Conservation (phyloP, 1,140 invertebrate species). For the Cardiocondyla obscurior region DNA sequence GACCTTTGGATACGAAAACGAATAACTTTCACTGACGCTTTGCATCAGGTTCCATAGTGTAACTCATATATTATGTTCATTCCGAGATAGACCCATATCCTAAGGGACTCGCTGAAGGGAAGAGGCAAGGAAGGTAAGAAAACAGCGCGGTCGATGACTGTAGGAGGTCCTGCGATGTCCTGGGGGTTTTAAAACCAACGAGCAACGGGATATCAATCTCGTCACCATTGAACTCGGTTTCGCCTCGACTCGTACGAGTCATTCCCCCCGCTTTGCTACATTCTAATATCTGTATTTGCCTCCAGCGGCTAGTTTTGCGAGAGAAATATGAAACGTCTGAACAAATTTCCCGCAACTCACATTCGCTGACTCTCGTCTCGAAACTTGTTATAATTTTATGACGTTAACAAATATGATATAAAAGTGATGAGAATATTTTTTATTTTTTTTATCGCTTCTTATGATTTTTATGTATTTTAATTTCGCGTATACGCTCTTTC, state of each 20-base stretch:
- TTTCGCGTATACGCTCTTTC: too few species aligned
- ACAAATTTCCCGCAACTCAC: neutral
- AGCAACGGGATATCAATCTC: conserved; percentile 72
- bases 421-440: neutral
- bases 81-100: conserved; percentile 58
- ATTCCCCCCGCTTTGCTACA: conserved; percentile 16
- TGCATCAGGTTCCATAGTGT: conserved; percentile 54
- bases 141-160: conserved; percentile 66
- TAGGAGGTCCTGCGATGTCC: conserved; percentile 70
- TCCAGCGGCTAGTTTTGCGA: neutral
- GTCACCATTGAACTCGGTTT: conserved; percentile 61
- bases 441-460: neutral
- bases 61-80: conserved; percentile 63
- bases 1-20: conserved; percentile 24
- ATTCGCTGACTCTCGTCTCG: neutral
- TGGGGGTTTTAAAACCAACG: conserved; percentile 51
- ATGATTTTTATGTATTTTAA: neutral
- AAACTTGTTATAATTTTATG: neutral
- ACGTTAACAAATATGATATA: neutral
- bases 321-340: neutral
- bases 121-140: neutral
- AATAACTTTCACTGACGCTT: conserved; percentile 40
- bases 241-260: conserved; percentile 30
- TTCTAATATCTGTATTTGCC: neutral
- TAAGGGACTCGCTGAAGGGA: conserved; percentile 19